Percentiles rank a stretch among this genome's conserved stretches.
Evolutionary conservation across 2,888 invertebrate species (phyloP).

Genomic region (Megamerina dolium): DNA sequence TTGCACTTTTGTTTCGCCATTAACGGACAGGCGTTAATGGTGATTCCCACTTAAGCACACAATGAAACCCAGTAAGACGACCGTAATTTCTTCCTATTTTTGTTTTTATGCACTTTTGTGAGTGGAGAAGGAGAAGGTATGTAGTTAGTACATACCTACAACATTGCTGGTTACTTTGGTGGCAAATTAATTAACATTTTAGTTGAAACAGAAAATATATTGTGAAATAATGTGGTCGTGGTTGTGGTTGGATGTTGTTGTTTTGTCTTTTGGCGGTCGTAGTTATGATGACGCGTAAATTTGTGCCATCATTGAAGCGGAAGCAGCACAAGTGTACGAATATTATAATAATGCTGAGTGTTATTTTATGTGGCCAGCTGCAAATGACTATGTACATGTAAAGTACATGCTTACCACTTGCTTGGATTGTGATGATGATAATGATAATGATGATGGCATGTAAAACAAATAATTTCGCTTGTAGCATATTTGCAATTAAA

Average conservation of each 20-base stretch:
- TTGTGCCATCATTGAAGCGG: slow-evolving; percentile 20
- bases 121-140: too few species aligned
- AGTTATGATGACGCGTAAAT: slow-evolving; percentile 23
- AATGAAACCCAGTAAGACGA: slow-evolving; percentile 21
- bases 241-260: too few species aligned
- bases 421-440: too few species aligned
- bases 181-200: slow-evolving; percentile 40
- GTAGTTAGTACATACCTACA: too few species aligned
- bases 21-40: slow-evolving; percentile 29
- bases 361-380: too few species aligned
- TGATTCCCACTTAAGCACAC: slow-evolving; percentile 40
- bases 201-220: slow-evolving; percentile 16
- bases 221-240: too few species aligned
- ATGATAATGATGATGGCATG: background rate
- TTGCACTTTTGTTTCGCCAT: too few species aligned
- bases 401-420: too few species aligned
- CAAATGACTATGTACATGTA: too few species aligned
- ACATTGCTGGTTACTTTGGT: background rate
- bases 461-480: slow-evolving; percentile 5
- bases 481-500: slow-evolving; percentile 31
- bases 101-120: background rate
- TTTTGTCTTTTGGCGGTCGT: slow-evolving; percentile 25
- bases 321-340: too few species aligned
- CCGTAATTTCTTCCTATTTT: too few species aligned
- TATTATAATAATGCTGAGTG: too few species aligned